Evolutionary conservation across 2,888 invertebrate genomes (phyloP), one percentile per base, ranked within the genome.

Genomic region (Sycophila texana): DNA sequence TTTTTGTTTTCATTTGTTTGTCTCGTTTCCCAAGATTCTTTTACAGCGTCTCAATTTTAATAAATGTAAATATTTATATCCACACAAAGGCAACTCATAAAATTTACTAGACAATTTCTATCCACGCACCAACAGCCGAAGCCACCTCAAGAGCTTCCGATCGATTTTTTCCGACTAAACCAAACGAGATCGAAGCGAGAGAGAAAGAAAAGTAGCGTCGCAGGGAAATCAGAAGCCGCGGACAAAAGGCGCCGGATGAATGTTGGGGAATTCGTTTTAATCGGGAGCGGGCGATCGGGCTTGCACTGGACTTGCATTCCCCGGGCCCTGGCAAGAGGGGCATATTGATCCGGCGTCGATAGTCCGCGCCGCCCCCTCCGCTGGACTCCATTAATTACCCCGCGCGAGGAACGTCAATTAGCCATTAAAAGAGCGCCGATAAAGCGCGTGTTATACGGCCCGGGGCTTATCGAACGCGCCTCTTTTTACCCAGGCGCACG

Each of bases 361-460:
- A 74, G 55, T 57, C 53, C 57, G 58, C 57, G 58, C 39, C 49
- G 66, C 57, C 51, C 49, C 16, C n/a, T 20, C 16, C 30, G 61
- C 14, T n/a, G 22, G 30, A 3, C n/a, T 39, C 22, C 39, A 66
- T 72, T 72, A 77, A 77, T 77, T 77, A 77, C 51, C 39, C 58
- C 30, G 22, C n/a, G n/a, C 67, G 30, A 1, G 63, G 18, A 57
- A 74, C 57, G 74, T 79, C 74, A 65, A 79, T 79, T 78, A 74
- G 74, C 68, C 74, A 53, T 72, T 77, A 66, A 77, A 77, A 77
- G 53, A 63, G 51, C 53, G 30, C 2, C 72, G 72, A 72, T 72
- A 72, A 72, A 61, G 26, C 14, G 47, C 18, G 55, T 58, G 3
- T 51, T 7, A 51, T 61, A 20, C 53, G 67, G 20, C 18, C n/a